A percentile compares a stretch with the other conserved stretches of the same genome.
Evolutionary conservation across 2,797 vertebrate genomes (phyloP).

Genomic region (Acipenser transmontanus): DNA sequence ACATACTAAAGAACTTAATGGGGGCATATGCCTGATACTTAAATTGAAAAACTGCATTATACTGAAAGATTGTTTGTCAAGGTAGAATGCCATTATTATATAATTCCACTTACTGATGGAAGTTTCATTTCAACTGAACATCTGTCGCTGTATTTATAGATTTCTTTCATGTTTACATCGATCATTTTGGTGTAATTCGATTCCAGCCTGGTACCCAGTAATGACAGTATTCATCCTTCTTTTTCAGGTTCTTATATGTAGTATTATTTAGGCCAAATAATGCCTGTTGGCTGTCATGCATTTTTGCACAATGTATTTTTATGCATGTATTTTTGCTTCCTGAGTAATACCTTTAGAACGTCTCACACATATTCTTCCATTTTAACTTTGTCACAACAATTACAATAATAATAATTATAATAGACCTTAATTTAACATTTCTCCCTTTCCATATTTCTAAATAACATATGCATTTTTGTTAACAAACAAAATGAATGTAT

Average conservation of each 20-base stretch:
- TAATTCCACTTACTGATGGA: conserved; percentile 24
- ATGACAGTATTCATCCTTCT: conserved; percentile 21
- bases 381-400: too few species aligned
- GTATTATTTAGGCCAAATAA: conserved; percentile 1
- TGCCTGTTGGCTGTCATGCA: conserved; percentile 21
- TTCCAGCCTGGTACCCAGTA: conserved; percentile 30
- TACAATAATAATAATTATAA: too few species aligned
- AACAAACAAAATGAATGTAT: conserved; percentile 23
- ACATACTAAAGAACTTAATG: too few species aligned
- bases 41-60: conserved; percentile 5
- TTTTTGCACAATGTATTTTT: conserved; percentile 27
- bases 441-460: conserved; percentile 31
- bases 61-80: conserved; percentile 9
- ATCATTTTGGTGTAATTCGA: conserved; percentile 15
- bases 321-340: conserved; percentile 23
- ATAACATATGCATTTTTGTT: conserved; percentile 24
- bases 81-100: conserved; percentile 32
- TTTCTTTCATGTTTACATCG: conserved; percentile 21
- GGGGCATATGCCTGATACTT: too few species aligned
- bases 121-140: conserved; percentile 26
- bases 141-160: conserved; percentile 14
- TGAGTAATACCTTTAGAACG: too few species aligned
- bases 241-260: conserved; percentile 20
- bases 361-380: too few species aligned
- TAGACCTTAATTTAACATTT: conserved; percentile 16